Conservation (phyloP, 2,113 vertebrate species). For the Ciconia stormi region DNA sequence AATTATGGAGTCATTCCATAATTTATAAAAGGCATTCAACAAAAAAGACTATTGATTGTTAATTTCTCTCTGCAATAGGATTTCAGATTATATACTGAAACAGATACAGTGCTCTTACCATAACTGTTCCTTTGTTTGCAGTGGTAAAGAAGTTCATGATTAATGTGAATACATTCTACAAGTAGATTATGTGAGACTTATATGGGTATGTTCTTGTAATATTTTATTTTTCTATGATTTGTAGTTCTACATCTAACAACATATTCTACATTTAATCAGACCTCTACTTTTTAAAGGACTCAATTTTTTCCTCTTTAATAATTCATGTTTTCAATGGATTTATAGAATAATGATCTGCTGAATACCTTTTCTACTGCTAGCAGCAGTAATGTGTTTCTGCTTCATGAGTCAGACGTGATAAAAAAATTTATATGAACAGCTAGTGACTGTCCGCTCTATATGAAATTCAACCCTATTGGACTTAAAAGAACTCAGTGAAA, state of each 20-base stretch:
- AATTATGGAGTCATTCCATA: neutral
- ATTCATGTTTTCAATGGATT: constrained; percentile 26
- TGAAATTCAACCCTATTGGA: neutral
- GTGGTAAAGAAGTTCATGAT: neutral
- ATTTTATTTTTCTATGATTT: neutral
- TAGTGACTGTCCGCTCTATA: neutral
- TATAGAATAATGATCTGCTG: constrained; percentile 1
- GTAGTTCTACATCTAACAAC: neutral
- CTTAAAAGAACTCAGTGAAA: neutral
- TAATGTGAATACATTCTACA: neutral
- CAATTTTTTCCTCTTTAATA: constrained; percentile 16
- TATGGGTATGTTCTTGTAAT: neutral
- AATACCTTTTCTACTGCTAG: constrained; percentile 21
- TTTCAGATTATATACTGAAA: neutral
- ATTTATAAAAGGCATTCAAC: neutral
- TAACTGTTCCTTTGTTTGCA: neutral
- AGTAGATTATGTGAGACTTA: neutral
- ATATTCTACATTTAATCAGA: constrained; percentile 13
- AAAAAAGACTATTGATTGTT: neutral
- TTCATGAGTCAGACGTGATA: neutral
- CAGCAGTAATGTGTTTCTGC: neutral
- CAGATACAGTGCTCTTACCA: neutral
- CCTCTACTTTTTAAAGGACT: neutral
- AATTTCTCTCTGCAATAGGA: neutral
- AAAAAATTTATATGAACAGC: neutral